Conservation (phyloP, 2,113 vertebrate species). For the Willisornis vidua region DNA sequence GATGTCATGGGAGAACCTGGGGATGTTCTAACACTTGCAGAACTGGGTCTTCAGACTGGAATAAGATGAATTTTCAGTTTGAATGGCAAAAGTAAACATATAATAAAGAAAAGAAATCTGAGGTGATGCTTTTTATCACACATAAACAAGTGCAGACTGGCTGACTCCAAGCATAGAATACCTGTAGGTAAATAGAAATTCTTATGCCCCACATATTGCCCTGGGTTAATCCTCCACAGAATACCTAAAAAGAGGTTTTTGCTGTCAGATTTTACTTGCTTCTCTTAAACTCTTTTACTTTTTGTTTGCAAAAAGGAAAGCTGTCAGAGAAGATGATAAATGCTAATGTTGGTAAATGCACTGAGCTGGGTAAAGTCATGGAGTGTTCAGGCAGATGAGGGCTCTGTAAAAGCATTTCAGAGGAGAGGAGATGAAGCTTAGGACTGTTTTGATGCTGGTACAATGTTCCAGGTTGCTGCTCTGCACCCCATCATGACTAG, state of each 20-base stretch:
- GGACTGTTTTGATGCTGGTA: not conserved
- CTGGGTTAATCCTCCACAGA: not conserved
- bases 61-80: not conserved
- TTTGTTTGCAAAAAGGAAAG: not conserved
- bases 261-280: not conserved
- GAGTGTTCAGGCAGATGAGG: not conserved
- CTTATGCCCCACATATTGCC: not conserved
- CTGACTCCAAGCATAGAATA: not conserved
- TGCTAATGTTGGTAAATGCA: not conserved
- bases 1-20: not conserved
- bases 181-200: not conserved
- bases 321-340: not conserved
- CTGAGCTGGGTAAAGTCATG: not conserved
- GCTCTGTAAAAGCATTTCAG: not conserved
- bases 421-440: not conserved
- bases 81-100: not conserved
- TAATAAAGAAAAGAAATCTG: not conserved
- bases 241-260: not conserved
- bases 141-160: not conserved
- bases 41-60: not conserved
- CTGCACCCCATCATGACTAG: not conserved
- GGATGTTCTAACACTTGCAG: not conserved
- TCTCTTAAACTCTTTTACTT: not conserved
- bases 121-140: not conserved
- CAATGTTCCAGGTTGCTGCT: not conserved